Percentiles rank a stretch among this genome's conserved stretches.
These are phyloP conservation scores for Nothobranchius kuhntae DNA, from an alignment of 2,113 vertebrate genomes.

Conservation along the genomic window DNA sequence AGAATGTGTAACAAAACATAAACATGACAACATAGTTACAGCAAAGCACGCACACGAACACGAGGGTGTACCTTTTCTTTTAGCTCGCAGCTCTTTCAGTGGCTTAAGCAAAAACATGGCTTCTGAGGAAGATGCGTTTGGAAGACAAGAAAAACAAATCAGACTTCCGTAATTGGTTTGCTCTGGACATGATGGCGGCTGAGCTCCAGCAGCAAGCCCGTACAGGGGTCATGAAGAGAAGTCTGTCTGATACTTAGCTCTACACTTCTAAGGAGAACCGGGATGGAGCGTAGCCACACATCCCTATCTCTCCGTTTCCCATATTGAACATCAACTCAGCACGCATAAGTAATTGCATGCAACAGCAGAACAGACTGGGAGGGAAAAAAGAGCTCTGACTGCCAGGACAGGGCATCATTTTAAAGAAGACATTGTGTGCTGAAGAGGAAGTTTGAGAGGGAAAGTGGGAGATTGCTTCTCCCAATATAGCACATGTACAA, in stretches of 20 bases:
- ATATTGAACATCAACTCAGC: slow-evolving; percentile 56
- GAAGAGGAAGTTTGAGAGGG: neutral
- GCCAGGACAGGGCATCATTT: slow-evolving; percentile 20
- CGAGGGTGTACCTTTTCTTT: slow-evolving; percentile 76
- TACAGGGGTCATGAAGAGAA: slow-evolving; percentile 32
- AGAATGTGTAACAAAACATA: neutral
- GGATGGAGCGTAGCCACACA: slow-evolving; percentile 25
- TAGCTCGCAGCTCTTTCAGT: slow-evolving; percentile 78
- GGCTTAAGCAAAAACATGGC: slow-evolving; percentile 78
- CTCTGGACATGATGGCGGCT: slow-evolving; percentile 36
- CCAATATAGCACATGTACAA: too few relatives aligned
- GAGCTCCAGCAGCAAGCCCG: slow-evolving; percentile 12
- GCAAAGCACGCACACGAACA: slow-evolving; percentile 31
- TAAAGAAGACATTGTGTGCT: slow-evolving; percentile 24
- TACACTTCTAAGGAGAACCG: slow-evolving; percentile 14
- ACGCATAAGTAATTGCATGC: slow-evolving; percentile 58
- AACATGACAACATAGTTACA: slow-evolving; percentile 1
- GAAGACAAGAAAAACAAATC: slow-evolving; percentile 56
- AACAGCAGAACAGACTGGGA: slow-evolving; percentile 53
- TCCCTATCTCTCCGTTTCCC: slow-evolving; percentile 37
- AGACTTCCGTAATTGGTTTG: slow-evolving; percentile 40
- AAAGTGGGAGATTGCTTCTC: neutral
- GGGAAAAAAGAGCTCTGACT: slow-evolving; percentile 41
- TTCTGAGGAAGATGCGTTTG: slow-evolving; percentile 71
- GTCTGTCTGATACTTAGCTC: slow-evolving; percentile 23